phyloP scores from a whole-genome alignment of 2,797 vertebrate species.

The Decapterus maruadsi region DNA sequence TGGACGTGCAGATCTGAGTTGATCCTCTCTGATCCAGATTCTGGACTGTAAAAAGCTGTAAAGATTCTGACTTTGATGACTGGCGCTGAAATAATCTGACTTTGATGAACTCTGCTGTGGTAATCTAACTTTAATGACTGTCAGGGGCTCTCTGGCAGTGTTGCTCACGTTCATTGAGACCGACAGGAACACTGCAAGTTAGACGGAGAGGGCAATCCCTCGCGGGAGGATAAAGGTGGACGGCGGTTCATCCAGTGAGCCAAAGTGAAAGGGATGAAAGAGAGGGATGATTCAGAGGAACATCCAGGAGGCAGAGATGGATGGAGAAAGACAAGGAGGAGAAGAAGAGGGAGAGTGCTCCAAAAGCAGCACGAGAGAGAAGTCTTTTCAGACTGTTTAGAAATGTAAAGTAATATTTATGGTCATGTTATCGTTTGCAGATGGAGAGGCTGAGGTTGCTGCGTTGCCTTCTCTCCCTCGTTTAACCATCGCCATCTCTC shows the following conservation, averaged over 20 bases:
- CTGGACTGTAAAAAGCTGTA: conserved; percentile 37
- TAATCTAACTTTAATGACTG: conserved; percentile 48
- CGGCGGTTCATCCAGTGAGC: conserved; percentile 12
- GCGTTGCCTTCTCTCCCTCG: conserved; percentile 23
- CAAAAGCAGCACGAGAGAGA: conserved; percentile 31
- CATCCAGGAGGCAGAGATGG: conserved; percentile 16
- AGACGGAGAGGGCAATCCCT: not conserved
- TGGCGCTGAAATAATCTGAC: conserved; percentile 46
- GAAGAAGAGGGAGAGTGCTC: conserved; percentile 5
- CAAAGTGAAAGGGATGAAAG: conserved; percentile 56
- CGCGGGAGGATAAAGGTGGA: conserved; percentile 4
- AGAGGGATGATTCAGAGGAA: conserved; percentile 24
- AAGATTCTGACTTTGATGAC: conserved; percentile 56
- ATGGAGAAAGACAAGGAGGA: conserved; percentile 9
- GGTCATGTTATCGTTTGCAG: conserved; percentile 70
- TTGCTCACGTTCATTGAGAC: conserved; percentile 26
- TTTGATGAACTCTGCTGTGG: conserved; percentile 41
- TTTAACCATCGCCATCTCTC: conserved; percentile 16
- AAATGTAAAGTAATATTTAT: conserved; percentile 71
- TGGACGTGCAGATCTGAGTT: conserved; percentile 20
- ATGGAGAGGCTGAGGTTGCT: conserved; percentile 63
- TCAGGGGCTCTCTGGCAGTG: conserved; percentile 21
- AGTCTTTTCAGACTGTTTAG: conserved; percentile 58
- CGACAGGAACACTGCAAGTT: conserved; percentile 11
- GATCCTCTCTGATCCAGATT: conserved; percentile 51